phyloP scores from a whole-genome alignment of 1,140 invertebrate genomes.

The Pseudomyrmex flavicornis region DNA sequence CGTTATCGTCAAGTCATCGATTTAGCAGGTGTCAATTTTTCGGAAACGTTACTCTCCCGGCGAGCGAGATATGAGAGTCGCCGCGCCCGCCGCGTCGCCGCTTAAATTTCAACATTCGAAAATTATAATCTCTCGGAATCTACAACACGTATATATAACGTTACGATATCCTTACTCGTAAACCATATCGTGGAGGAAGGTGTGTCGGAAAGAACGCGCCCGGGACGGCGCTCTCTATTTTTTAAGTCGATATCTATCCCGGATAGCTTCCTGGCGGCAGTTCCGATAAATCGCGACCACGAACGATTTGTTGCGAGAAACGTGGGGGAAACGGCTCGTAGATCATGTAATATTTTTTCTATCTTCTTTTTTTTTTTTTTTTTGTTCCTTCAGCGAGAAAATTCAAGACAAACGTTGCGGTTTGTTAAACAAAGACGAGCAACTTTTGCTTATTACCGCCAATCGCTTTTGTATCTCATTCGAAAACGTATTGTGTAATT shows the following conservation, averaged over 20 bases:
- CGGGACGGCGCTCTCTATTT: slow-evolving; percentile 18
- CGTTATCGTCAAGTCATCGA: slow-evolving; percentile 18
- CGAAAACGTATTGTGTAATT: neutral
- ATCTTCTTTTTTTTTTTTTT: neutral
- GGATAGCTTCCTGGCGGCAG: neutral
- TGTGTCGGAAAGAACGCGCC: slow-evolving; percentile 10
- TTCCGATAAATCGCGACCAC: slow-evolving; percentile 56
- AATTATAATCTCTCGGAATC: slow-evolving; percentile 39
- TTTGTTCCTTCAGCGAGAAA: neutral
- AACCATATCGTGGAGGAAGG: slow-evolving; percentile 6
- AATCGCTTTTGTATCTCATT: neutral
- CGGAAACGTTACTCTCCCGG: slow-evolving; percentile 24
- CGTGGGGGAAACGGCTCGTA: neutral
- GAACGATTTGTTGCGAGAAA: slow-evolving; percentile 41
- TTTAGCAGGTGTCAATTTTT: slow-evolving; percentile 41
- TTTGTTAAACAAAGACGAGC: neutral
- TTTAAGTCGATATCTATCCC: slow-evolving; percentile 60
- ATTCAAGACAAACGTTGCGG: neutral
- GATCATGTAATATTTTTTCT: neutral
- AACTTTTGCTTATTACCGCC: neutral
- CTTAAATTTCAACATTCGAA: slow-evolving; percentile 37
- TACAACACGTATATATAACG: neutral
- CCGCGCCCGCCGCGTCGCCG: no score
- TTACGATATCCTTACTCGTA: slow-evolving; percentile 44
- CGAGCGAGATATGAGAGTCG: neutral